Evolutionary conservation across 2,113 vertebrate species (phyloP).

Genomic region (Trichomycterus rosablanca): DNA sequence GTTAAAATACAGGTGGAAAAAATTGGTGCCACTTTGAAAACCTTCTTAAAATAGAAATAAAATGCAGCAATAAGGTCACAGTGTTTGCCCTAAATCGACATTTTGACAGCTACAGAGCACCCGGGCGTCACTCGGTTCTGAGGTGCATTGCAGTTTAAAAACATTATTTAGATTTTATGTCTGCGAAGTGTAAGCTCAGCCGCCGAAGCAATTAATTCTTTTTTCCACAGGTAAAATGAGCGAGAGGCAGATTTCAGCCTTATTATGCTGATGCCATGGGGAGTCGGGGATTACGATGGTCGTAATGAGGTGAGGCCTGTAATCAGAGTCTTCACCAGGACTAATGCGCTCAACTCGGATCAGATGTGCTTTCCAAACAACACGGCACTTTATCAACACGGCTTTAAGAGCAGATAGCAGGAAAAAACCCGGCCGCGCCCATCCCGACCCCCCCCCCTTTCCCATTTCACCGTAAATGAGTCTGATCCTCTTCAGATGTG

Average conservation of each 20-base stretch:
- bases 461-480: slow-evolving; percentile 65
- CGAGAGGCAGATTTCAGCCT: slow-evolving; percentile 63
- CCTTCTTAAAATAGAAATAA: too few relatives aligned
- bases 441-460: slow-evolving; percentile 42
- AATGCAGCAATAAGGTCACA: too few relatives aligned
- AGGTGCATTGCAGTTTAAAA: slow-evolving; percentile 30
- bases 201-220: slow-evolving; percentile 64
- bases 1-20: too few relatives aligned
- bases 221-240: slow-evolving; percentile 60
- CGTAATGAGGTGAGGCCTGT: slow-evolving; percentile 75
- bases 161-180: slow-evolving; percentile 51
- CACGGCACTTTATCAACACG: slow-evolving; percentile 59
- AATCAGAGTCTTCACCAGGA: slow-evolving; percentile 69
- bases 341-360: slow-evolving; percentile 48
- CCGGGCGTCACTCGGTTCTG: too few relatives aligned
- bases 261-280: slow-evolving; percentile 66
- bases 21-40: too few relatives aligned
- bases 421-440: slow-evolving; percentile 38
- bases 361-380: too few relatives aligned
- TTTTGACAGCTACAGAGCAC: too few relatives aligned
- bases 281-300: slow-evolving; percentile 69
- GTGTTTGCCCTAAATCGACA: too few relatives aligned
- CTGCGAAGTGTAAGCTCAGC: slow-evolving; percentile 56
- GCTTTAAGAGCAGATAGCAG: slow-evolving; percentile 64
- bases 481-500: slow-evolving; percentile 72